Evolutionary conservation across 92 coral and sea anemone genomes (phyloP).

Genomic region (Blastomussa wellsi): DNA sequence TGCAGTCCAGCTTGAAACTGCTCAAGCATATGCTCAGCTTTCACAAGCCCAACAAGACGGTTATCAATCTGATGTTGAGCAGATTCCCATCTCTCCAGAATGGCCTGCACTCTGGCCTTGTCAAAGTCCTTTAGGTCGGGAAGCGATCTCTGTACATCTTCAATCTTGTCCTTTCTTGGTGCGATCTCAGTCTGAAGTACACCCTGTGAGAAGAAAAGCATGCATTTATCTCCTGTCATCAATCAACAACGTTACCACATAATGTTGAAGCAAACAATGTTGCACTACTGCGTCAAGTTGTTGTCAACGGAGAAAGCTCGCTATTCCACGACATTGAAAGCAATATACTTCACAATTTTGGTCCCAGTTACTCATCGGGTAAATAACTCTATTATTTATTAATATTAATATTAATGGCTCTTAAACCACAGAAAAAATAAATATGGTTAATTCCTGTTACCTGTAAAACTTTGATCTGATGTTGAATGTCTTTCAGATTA

Average conservation of each 20-base stretch:
- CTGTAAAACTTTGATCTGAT: slow-evolving; percentile 74
- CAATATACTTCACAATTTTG: no score
- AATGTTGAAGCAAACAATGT: neutral
- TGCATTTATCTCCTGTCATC: neutral
- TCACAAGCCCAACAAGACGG: slow-evolving; percentile 68
- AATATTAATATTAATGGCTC: no score
- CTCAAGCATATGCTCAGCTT: slow-evolving; percentile 66
- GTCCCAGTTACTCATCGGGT: no score
- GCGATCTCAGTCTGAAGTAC: slow-evolving; percentile 66
- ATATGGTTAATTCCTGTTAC: slow-evolving; percentile 20
- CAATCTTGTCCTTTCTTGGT: slow-evolving; percentile 75
- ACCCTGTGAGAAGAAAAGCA: slow-evolving; percentile 46
- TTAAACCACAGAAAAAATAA: neutral
- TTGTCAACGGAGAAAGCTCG: neutral
- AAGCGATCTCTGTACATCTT: slow-evolving; percentile 68
- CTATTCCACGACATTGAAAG: neutral
- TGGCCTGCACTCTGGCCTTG: slow-evolving; percentile 60
- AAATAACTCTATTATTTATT: no score
- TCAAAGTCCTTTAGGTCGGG: slow-evolving; percentile 79
- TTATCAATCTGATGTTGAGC: slow-evolving; percentile 72
- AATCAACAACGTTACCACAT: neutral
- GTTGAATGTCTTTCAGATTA: slow-evolving; percentile 71
- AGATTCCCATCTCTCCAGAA: slow-evolving; percentile 85
- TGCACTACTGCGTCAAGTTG: neutral
- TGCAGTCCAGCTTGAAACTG: slow-evolving; percentile 69